These are phyloP conservation scores for Cerceris ruficornis DNA, from an alignment of 2,888 invertebrate genomes.

Conservation along the genomic window DNA sequence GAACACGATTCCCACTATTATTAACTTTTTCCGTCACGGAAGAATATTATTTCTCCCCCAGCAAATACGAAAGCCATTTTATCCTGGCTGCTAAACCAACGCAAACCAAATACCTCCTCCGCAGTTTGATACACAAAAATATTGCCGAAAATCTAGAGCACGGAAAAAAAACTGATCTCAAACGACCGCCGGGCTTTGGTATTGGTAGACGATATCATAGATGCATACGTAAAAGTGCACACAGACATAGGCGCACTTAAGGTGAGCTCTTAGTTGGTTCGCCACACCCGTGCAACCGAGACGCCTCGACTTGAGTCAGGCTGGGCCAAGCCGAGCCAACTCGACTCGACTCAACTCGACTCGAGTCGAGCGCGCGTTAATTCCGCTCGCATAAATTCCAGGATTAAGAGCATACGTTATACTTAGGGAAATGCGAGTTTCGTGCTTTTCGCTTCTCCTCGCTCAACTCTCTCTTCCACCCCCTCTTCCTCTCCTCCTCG, in stretches of 20 bases:
- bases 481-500: not conserved
- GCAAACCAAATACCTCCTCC: too few relatives aligned
- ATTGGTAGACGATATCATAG: too few relatives aligned
- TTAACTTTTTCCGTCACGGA: too few relatives aligned
- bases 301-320: constrained; percentile 36
- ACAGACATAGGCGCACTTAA: constrained; percentile 13
- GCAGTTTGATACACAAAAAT: too few relatives aligned
- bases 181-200: too few relatives aligned
- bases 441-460: constrained; percentile 65
- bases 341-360: constrained; percentile 36
- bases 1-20: too few relatives aligned
- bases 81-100: too few relatives aligned
- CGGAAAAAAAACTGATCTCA: too few relatives aligned
- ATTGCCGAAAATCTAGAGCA: too few relatives aligned
- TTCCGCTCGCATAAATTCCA: constrained; percentile 77
- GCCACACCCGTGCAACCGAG: constrained; percentile 46
- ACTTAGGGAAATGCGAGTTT: constrained; percentile 77
- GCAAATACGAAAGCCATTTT: too few relatives aligned
- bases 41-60: too few relatives aligned
- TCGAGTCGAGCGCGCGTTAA: constrained; percentile 71
- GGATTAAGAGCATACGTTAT: constrained; percentile 80
- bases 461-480: constrained; percentile 35
- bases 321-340: constrained; percentile 49
- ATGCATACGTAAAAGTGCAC: not conserved
- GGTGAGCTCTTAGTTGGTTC: constrained; percentile 28